Base-by-base conservation (phyloP, 2,888 invertebrate genomes). In the Leucania comma region DNA sequence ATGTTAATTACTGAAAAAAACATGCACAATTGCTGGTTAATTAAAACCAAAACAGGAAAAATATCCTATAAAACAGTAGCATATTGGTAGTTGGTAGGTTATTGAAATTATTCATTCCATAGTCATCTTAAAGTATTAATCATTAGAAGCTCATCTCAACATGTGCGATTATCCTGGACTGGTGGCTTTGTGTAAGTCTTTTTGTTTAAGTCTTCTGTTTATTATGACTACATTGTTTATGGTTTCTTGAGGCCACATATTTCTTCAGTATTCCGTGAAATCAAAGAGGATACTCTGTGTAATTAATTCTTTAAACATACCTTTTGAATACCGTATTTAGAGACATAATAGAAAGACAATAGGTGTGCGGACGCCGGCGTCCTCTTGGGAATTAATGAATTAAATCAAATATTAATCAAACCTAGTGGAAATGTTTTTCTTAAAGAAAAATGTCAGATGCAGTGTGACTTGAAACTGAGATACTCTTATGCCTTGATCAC, bases 11-110 rank as follows among this genome's bases (percentile, higher is more conserved):
- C 14, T 20, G 0, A 70, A 32, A 51, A 58, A 32, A 42, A 17
- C 3, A 22, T 20, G 14, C n/a, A 42, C 57, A 14, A 24, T 22
- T 48, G 24, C 17, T 29, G 29, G 22, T 32, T 35, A 14, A 50
- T 50, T 68, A 17, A 42, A 56, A 75, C 32, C 4, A 46, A 46
- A 68, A 74, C 69, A 74, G 73, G 73, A 74, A 61, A 72, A 74
- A 56, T 46, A 56, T 53, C 1, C 17, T 54, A 50, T 75, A 10
- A 50, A 67, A 67, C 29, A 42, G 46, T 48, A 26, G 17, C 3
- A 46, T 42, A 22, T 26, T 26, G 54, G 26, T 22, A 38, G n/a
- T 56, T 6, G 1, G 22, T 46, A 72, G 24, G 26, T 50, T 42
- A 10, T 50, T 66, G 60, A 32, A 50, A 22, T 38, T 29, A 32